Conservation (phyloP, 2,797 vertebrate genomes). For the Epinephelus malabaricus region DNA sequence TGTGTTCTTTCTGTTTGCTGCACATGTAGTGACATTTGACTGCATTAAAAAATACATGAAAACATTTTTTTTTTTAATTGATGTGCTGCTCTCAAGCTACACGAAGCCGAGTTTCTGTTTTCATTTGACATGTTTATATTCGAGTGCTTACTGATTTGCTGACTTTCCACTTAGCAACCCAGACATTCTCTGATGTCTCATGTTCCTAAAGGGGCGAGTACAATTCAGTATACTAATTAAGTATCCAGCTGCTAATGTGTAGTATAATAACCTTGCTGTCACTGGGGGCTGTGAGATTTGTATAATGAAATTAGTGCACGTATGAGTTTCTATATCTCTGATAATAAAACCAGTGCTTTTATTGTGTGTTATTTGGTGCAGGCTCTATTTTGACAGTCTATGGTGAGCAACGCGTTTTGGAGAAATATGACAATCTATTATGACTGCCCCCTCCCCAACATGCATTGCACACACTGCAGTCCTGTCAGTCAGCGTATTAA, state of each 20-base stretch:
- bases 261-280: conserved; percentile 43
- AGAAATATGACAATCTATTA: neutral
- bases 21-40: neutral
- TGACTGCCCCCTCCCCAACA: neutral
- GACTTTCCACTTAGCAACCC: conserved; percentile 37
- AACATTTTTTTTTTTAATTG: neutral
- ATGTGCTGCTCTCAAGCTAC: neutral
- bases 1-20: neutral
- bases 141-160: conserved; percentile 26
- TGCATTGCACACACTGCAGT: conserved; percentile 26
- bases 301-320: conserved; percentile 41
- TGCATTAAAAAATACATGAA: neutral
- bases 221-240: conserved; percentile 50
- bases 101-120: neutral
- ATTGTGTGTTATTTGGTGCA: neutral
- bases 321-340: neutral
- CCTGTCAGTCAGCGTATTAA: conserved; percentile 48
- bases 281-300: conserved; percentile 17
- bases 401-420: neutral
- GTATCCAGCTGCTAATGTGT: conserved; percentile 56
- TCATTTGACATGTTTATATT: conserved; percentile 2
- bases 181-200: conserved; percentile 14
- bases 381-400: neutral
- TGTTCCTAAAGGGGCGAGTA: conserved; percentile 24
- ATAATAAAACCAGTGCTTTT: conserved; percentile 20